Percentiles rank a stretch among this genome's conserved stretches.
Conservation (phyloP, 2,113 vertebrate genomes). For the Cyphomyrus discorhynchus region DNA sequence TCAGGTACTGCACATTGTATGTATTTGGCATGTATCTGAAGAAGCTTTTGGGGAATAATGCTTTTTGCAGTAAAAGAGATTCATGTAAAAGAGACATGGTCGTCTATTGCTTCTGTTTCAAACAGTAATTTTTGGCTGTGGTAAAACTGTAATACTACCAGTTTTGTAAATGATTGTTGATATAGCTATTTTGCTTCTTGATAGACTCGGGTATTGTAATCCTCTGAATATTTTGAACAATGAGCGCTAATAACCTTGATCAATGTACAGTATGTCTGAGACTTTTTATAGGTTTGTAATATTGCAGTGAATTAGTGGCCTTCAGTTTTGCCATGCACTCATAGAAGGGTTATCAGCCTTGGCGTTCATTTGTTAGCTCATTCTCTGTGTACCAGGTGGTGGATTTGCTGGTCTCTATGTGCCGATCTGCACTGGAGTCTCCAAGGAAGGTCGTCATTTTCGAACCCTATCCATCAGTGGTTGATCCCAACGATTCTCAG, state of each 20-base stretch:
- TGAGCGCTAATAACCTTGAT: neutral
- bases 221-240: neutral
- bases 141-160: neutral
- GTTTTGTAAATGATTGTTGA: neutral
- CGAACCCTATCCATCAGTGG: conserved; percentile 88
- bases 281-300: neutral
- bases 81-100: neutral
- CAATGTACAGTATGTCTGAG: neutral
- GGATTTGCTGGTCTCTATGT: conserved; percentile 83
- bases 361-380: conserved; percentile 1
- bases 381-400: conserved; percentile 65
- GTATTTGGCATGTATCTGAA: neutral
- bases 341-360: neutral
- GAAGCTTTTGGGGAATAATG: neutral
- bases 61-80: neutral
- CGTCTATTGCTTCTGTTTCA: neutral
- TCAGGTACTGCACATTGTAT: conserved; percentile 61
- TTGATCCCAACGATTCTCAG: conserved; percentile 81
- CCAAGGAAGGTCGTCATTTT: conserved; percentile 86
- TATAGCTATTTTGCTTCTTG: neutral
- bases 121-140: neutral
- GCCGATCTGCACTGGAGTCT: conserved; percentile 80
- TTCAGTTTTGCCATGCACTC: neutral
- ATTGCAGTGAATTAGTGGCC: neutral
- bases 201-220: neutral